Evolutionary conservation across 2,797 vertebrate genomes (phyloP).

Genomic region (Furcifer pardalis): DNA sequence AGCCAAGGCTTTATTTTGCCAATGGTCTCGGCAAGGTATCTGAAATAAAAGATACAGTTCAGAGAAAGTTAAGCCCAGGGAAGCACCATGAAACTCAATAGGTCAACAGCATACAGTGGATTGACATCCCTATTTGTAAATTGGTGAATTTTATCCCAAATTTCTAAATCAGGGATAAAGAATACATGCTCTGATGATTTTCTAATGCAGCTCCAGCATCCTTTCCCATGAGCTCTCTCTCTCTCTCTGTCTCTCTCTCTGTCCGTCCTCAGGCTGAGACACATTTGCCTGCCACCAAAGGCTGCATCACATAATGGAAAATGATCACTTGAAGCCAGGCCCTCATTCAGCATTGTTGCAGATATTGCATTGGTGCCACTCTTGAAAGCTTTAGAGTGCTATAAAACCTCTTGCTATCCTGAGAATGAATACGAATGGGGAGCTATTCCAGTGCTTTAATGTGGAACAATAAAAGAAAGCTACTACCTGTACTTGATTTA

Average conservation of each 20-base stretch:
- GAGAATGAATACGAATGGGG: constrained; percentile 36
- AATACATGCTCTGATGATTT: no score
- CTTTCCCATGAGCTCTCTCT: no score
- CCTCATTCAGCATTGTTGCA: background rate
- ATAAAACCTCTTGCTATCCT: background rate
- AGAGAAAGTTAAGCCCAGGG: background rate
- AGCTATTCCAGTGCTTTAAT: constrained; percentile 11
- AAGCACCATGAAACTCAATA: constrained; percentile 10
- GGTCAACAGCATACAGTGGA: background rate
- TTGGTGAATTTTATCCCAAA: background rate
- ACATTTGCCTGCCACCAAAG: background rate
- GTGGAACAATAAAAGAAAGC: background rate
- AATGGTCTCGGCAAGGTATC: background rate
- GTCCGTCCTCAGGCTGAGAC: no score
- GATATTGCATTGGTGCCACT: background rate
- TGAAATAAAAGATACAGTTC: no score
- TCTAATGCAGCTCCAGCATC: no score
- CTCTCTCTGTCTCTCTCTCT: no score
- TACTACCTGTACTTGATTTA: background rate
- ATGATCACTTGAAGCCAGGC: background rate
- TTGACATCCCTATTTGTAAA: background rate
- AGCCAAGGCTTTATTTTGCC: background rate
- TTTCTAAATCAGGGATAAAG: no score
- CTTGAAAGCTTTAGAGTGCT: background rate
- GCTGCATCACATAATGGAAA: no score